Evolutionary conservation across 2,797 vertebrate genomes (phyloP).

Genomic region (Novumbra hubbsi): DNA sequence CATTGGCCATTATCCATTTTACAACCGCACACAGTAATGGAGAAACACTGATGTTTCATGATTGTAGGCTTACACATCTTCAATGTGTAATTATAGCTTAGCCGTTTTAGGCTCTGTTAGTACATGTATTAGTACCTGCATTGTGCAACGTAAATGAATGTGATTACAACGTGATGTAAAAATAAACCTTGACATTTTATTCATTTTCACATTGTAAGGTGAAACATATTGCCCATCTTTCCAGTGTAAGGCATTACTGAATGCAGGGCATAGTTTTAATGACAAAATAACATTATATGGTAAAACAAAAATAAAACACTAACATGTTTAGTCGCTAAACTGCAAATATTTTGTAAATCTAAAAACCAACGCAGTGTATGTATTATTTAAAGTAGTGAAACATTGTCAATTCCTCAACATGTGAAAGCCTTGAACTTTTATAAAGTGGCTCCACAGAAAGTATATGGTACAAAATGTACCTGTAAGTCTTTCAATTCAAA

Average conservation of each 20-base stretch:
- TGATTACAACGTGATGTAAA: constrained; percentile 65
- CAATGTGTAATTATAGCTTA: neutral
- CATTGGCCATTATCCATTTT: neutral
- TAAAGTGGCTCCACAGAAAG: constrained; percentile 46
- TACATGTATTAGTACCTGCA: neutral
- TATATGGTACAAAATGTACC: constrained; percentile 21
- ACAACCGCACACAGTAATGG: neutral
- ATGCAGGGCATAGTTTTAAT: constrained; percentile 66
- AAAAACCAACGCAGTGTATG: constrained; percentile 39
- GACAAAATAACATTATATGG: constrained; percentile 53
- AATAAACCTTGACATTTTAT: constrained; percentile 79
- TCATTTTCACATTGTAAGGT: constrained; percentile 75
- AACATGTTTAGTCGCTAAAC: constrained; percentile 35
- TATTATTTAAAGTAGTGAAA: constrained; percentile 15
- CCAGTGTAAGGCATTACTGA: constrained; percentile 64
- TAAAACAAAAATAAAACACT: constrained; percentile 58
- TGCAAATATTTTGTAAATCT: neutral
- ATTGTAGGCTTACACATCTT: neutral
- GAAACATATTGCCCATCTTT: constrained; percentile 56
- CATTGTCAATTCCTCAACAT: constrained; percentile 12
- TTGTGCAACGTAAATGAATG: constrained; percentile 28
- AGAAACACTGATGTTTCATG: neutral
- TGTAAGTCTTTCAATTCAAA: constrained; percentile 24
- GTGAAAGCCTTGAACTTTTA: constrained; percentile 47
- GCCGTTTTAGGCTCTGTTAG: too few relatives aligned